phyloP scores from a whole-genome alignment of 2,797 vertebrate species.

The Typhlichthys eigenmanni region DNA sequence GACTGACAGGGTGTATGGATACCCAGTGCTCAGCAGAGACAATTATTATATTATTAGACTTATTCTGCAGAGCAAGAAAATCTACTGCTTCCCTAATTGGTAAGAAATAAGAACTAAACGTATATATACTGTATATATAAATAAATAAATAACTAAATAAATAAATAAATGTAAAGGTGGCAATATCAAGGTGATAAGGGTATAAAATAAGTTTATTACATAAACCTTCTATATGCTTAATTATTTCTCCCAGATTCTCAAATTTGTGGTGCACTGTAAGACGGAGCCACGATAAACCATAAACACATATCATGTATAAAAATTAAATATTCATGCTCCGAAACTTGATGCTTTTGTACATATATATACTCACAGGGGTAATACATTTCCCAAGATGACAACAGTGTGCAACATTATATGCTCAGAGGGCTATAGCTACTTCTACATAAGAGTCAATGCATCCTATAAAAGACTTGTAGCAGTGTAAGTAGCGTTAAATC shows the following conservation, averaged over 20 bases:
- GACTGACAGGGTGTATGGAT: slow-evolving; percentile 2
- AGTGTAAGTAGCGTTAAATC: background rate
- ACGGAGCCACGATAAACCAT: background rate
- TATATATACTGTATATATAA: no score
- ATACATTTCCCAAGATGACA: background rate
- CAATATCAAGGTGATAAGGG: slow-evolving; percentile 10
- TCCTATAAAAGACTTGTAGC: background rate
- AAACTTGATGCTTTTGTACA: background rate
- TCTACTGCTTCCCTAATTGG: slow-evolving; percentile 27
- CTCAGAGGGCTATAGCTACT: background rate
- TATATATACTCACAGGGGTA: background rate
- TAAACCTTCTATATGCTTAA: background rate
- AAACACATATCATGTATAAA: background rate
- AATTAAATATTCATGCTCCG: background rate
- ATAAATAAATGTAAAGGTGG: background rate
- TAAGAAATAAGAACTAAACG: slow-evolving; percentile 6
- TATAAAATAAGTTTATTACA: background rate
- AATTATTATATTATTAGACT: no score
- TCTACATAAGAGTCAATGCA: background rate
- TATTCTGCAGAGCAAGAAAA: no score
- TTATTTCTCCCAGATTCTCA: background rate
- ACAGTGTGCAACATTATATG: background rate
- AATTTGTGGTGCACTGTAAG: no score
- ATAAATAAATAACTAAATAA: no score
- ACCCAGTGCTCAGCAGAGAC: background rate